These are phyloP conservation scores for Tachystola acroxantha DNA, from an alignment of 2,888 invertebrate species.

Conservation along the genomic window DNA sequence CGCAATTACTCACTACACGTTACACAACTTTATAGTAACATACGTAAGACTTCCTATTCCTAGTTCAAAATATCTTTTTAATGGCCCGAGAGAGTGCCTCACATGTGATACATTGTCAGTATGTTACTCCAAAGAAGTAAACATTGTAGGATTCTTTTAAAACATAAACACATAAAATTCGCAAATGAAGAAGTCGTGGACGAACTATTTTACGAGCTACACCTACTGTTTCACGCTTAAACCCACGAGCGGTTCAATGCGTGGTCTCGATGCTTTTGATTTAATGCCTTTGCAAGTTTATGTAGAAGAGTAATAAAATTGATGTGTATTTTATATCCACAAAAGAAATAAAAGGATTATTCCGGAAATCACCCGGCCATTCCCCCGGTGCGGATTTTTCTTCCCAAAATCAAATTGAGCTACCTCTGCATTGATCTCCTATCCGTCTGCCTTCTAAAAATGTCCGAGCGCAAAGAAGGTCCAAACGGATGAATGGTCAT, in stretches of 20 bases:
- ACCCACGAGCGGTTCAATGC: conserved; percentile 18
- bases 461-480: no score
- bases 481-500: no score
- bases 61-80: neutral
- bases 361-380: no score
- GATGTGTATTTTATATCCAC: no score
- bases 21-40: neutral
- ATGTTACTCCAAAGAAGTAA: neutral
- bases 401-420: no score
- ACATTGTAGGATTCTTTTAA: neutral
- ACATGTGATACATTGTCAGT: neutral
- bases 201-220: conserved; percentile 24
- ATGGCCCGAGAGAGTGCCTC: conserved; percentile 13
- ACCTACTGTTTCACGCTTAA: conserved; percentile 9
- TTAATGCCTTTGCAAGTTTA: conserved; percentile 19
- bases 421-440: no score
- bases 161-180: conserved; percentile 27
- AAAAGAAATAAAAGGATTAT: no score
- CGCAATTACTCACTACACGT: neutral
- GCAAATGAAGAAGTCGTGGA: conserved; percentile 21
- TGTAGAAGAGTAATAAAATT: neutral
- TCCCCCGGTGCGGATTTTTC: no score
- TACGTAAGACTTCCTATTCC: neutral
- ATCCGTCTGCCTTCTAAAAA: no score
- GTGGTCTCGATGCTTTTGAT: conserved; percentile 27